Evolutionary conservation across 1,140 invertebrate genomes (phyloP).

Genomic region (Psilanteris sp.): DNA sequence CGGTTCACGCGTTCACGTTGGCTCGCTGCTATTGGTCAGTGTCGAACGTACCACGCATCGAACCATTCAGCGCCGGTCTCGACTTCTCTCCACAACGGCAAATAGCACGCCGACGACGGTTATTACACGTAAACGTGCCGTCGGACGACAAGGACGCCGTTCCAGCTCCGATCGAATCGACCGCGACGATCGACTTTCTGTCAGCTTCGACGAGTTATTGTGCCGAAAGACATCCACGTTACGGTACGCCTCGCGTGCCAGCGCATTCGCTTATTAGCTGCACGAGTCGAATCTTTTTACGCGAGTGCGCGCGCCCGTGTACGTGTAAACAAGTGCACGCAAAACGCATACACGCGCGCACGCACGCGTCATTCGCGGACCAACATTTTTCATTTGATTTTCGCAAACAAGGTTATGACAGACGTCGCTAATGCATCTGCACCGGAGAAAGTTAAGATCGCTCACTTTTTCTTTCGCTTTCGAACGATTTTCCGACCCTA

Average conservation of each 20-base stretch:
- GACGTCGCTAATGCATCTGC: neutral
- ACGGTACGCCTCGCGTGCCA: constrained; percentile 2
- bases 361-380: constrained; percentile 4
- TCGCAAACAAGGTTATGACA: constrained; percentile 26
- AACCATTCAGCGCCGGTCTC: constrained; percentile 50
- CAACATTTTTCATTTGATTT: no score
- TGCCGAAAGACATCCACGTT: constrained; percentile 1
- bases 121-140: constrained; percentile 28
- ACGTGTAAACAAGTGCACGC: no score
- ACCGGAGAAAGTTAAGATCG: constrained; percentile 31
- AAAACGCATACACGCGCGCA: no score
- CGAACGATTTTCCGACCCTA: constrained; percentile 10
- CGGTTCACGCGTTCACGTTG: constrained; percentile 56
- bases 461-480: constrained; percentile 14
- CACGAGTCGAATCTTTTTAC: no score
- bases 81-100: constrained; percentile 15
- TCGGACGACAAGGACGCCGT: constrained; percentile 30
- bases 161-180: neutral
- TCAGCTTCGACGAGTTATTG: constrained; percentile 15
- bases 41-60: constrained; percentile 56
- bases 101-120: constrained; percentile 1
- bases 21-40: constrained; percentile 42
- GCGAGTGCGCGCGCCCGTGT: no score
- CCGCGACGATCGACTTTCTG: constrained; percentile 8
- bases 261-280: no score